Base-by-base conservation (phyloP, 2,797 vertebrate species). In the Cyprinella venusta region DNA sequence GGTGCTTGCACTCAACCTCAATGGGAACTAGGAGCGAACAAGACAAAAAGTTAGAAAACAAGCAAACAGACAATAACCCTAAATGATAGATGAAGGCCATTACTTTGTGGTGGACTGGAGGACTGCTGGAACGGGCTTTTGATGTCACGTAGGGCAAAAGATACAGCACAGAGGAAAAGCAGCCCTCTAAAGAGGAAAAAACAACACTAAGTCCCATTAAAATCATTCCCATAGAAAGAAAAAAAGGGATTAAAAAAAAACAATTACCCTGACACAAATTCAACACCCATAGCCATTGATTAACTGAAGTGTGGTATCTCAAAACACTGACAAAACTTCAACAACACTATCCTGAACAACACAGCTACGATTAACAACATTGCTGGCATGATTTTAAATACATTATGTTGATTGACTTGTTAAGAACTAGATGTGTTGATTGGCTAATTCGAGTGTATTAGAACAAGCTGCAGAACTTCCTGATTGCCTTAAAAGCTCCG, bases 1-100 rank as follows among this genome's bases (percentile, higher is more conserved):
- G 88, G 12, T 93, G 91, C 84, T 6, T 88, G 89, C 94, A 95
- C 68, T 89, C 89, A 87, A 90, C 87, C 0, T 69, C 61, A 88
- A 91, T 19, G 7, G 83, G 70, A 85, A 76, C 91, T 94, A 81
- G 0, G 4, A 48, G 72, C 6, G 4, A 52, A 71, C 6, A 76
- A 10, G 4, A 74, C 0, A 38, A 48, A 61, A 26, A 3, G 40
- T 72, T 24, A 48, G 3, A 2, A 24, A 2, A 38, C 8, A n/a
- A 16, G 30, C 12, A 48, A 24, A 72, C 19, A 59, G 10, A 16
- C 19, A 16, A 21, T 5, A 61, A 42, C 13, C 15, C 30, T 0
- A 7, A 33, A 8, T 56, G 7, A 2, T 12, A 52, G 4, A 13
- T 2, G 3, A 45, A 56, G 2, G 10, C 7, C 26, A 2, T 83